Percentiles rank a stretch among this genome's conserved stretches.
Conservation (phyloP, 1,140 invertebrate species). For the Vollenhovia emeryi region DNA sequence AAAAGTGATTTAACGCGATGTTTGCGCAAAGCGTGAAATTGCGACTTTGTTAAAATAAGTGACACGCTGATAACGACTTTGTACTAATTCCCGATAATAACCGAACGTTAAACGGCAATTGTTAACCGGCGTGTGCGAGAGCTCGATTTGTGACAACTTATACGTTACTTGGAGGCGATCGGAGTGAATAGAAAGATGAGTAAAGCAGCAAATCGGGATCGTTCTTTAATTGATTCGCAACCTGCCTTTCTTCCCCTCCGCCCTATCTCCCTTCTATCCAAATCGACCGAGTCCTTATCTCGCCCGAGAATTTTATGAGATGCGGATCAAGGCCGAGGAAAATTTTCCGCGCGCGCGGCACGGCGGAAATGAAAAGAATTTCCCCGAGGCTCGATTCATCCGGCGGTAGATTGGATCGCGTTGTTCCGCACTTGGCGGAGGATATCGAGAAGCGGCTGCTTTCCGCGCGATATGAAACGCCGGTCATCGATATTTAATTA, state of each 20-base stretch:
- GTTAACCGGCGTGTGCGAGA: constrained; percentile 4
- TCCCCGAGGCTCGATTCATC: neutral
- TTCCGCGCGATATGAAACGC: constrained; percentile 11
- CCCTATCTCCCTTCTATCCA: neutral
- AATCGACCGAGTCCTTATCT: constrained; percentile 19
- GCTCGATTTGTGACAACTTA: neutral
- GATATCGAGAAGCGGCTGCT: constrained; percentile 5
- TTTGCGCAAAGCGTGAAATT: neutral
- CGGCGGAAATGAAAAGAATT: constrained; percentile 17
- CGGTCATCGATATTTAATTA: constrained; percentile 49
- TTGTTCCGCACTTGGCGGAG: neutral
- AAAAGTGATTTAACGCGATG: neutral
- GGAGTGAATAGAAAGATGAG: neutral
- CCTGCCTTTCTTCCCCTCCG: neutral
- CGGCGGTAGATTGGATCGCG: constrained; percentile 1
- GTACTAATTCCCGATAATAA: neutral
- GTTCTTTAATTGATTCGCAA: neutral
- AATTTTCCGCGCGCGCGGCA: neutral
- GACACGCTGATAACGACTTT: too few relatives aligned
- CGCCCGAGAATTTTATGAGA: constrained; percentile 30
- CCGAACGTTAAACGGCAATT: neutral
- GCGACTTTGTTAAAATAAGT: neutral
- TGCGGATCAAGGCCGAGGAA: constrained; percentile 16
- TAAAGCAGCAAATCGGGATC: neutral
- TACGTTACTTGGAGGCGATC: neutral